Evolutionary conservation across 2,888 invertebrate species (phyloP), one percentile per base, ranked within the genome.

Genomic region (Athalia circularis): DNA sequence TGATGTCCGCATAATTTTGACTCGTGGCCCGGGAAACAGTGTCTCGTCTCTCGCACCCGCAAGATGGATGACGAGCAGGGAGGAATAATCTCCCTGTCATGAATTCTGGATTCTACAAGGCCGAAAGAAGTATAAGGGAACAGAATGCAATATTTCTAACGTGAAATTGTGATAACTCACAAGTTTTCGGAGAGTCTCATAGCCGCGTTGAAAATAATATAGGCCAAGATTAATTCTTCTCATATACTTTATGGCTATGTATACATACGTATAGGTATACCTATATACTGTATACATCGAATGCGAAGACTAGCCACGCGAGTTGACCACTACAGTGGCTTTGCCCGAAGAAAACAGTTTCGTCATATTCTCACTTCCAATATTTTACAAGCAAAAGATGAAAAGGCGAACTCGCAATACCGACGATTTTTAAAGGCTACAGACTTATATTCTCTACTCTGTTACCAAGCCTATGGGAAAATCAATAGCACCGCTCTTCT

Each of bases 1-100:
- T 72, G 72, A 78, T 78, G 72, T 78, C 72, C 78, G 78, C 72
- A 78, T 78, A 78, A 78, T 78, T 78, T 74, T 78, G 78, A 78
- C 74, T 70, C 78, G 64, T 74, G 64, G 59, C 13, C n/a, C 64
- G 74, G 64, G 74, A 72, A 67, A 77, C 70, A 54, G 13, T 64
- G 65, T 78, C 78, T 78, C 70, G 78, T 78, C 77, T 68, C 29
- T 29, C 68, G 29, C 62, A 29, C 61, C 68, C 45, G 78, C 74
- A 74, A 78, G 78, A 78, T 78, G 70, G 72, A 78, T 78, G 78
- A 78, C 74, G 78, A 78, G 78, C 72, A 50, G 57, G 57, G 70
- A 72, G 72, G 78, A 78, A 78, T 78, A 78, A 78, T 78, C 78
- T 64, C 64, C 54, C 70, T 72, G 54, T 78, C 78, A 72, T 78